These are phyloP conservation scores for Lateolabrax maculatus DNA, from an alignment of 2,797 vertebrate genomes.

Conservation along the genomic window DNA sequence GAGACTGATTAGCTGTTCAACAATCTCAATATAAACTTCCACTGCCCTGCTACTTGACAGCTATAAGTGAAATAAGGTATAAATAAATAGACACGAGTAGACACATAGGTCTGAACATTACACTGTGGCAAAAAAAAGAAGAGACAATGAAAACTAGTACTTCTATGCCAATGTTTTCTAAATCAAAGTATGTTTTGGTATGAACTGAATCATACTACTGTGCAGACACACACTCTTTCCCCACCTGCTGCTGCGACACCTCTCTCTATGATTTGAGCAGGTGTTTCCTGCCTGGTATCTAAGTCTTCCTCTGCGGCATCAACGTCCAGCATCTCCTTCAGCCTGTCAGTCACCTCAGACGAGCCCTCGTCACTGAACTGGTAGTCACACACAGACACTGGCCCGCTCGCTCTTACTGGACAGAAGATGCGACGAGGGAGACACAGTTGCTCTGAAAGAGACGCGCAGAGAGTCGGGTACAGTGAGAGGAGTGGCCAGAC, in stretches of 20 bases:
- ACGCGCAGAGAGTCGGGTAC: neutral
- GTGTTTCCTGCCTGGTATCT: conserved; percentile 85
- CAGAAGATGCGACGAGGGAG: conserved; percentile 92
- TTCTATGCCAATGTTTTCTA: too few species aligned
- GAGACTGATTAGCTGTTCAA: neutral
- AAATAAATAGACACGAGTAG: too few species aligned
- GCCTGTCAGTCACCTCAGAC: conserved; percentile 88
- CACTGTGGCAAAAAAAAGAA: neutral
- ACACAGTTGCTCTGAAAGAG: conserved; percentile 58
- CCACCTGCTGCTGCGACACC: conserved; percentile 49
- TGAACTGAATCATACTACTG: neutral
- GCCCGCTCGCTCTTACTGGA: conserved; percentile 80
- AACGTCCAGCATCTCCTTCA: conserved; percentile 93
- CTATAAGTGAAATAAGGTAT: too few species aligned
- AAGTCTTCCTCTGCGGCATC: conserved; percentile 84
- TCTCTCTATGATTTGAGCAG: conserved; percentile 25
- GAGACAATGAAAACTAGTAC: neutral
- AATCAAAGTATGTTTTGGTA: neutral
- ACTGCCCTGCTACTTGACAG: neutral
- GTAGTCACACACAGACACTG: conserved; percentile 92
- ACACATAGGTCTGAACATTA: too few species aligned
- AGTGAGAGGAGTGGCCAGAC: neutral
- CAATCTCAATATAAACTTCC: neutral
- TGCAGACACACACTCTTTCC: neutral
- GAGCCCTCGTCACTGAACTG: conserved; percentile 90